Conservation (phyloP, 2,113 vertebrate species). For the Phalacrocorax aristotelis region DNA sequence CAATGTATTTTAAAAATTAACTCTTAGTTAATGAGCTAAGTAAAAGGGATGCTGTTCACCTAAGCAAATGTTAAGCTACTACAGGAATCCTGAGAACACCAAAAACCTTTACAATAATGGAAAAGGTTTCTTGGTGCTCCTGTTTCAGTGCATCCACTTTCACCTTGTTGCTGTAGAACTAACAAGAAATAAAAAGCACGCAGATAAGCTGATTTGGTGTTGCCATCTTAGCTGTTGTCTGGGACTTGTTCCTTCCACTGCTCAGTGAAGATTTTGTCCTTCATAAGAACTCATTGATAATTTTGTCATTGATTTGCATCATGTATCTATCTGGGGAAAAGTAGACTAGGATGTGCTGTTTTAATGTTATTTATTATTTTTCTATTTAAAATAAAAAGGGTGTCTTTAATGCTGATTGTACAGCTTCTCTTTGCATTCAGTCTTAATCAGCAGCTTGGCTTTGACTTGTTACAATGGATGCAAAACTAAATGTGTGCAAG, state of each 20-base stretch:
- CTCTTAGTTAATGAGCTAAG: neutral
- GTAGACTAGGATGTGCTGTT: neutral
- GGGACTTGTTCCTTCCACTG: neutral
- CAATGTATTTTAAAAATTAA: constrained; percentile 9
- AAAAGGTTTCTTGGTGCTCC: neutral
- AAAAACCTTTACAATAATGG: neutral
- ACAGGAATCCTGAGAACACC: neutral
- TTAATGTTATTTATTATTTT: neutral
- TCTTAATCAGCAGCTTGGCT: neutral
- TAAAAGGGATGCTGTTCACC: neutral
- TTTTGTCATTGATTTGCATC: neutral
- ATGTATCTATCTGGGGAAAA: neutral
- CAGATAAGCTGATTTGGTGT: neutral
- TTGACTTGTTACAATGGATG: neutral
- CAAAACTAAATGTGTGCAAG: neutral
- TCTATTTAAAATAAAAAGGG: neutral
- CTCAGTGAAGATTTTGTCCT: neutral
- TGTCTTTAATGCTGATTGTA: neutral
- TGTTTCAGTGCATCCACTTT: neutral
- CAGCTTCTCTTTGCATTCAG: neutral
- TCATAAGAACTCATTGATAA: neutral
- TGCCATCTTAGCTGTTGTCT: neutral
- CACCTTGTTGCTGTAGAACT: neutral
- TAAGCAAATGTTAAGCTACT: neutral
- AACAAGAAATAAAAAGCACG: neutral